Base-by-base conservation (phyloP, 2,113 vertebrate genomes). In the Symphodus melops region DNA sequence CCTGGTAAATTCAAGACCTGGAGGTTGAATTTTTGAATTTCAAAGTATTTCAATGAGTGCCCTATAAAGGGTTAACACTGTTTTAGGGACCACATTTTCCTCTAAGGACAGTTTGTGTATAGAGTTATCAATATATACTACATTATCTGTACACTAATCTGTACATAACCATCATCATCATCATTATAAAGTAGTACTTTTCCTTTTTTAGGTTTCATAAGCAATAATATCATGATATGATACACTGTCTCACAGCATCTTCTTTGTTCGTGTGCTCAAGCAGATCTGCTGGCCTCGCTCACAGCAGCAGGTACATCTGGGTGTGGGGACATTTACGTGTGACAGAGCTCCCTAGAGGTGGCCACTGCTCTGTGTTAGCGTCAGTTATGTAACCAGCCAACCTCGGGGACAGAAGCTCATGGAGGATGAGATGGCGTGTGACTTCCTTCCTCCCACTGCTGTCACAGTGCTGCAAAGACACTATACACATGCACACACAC, bases 381-480 rank as follows among this genome's bases (percentile, higher is more conserved):
- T 83, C 62, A 20, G 78, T 93, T 93, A 93, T 85, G 86, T 88
- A 93, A 93, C 54, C 76, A 80, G 62, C 81, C 64, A 70, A 87
- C 88, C 87, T 83, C 25, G 73, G 92, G 89, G 87, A 89, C 82
- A 62, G 82, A 77, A 71, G 57, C 88, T 86, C 79, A 71, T 81
- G 81, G 85, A 87, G 84, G 90, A 91, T 72, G 81, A 90, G 82
- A 91, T 91, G 71, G 72, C 70, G 74, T 89, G 90, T 89, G 89
- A 90, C 86, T 89, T 89, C 83, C 82, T 82, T 86, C 87, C 86
- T 85, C 85, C 89, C 88, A 89, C 83, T 83, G 72, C 80, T 89
- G 83, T 88, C 88, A 86, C 76, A 81, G 28, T 42, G 63, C 77
- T 5, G 48, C 81, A 81, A 64, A 79, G 78, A 84, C 72, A 73